phyloP scores from a whole-genome alignment of 2,113 vertebrate species.

The Strix aluco region DNA sequence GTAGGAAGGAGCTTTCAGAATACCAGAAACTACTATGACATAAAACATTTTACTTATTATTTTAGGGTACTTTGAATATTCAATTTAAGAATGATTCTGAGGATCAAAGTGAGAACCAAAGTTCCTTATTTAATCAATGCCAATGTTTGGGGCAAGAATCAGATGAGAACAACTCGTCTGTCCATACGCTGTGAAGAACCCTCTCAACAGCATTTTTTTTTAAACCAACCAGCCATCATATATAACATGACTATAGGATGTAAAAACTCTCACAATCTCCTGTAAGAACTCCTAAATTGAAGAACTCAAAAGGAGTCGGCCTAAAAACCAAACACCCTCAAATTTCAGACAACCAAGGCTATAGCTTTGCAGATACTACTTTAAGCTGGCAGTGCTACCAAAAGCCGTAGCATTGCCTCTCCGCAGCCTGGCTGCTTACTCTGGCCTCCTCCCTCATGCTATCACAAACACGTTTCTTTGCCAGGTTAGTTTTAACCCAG shows the following conservation, averaged over 20 bases:
- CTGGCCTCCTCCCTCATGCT: constrained; percentile 13
- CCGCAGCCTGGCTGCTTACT: not conserved
- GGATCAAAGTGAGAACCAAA: not conserved
- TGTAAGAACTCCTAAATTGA: not conserved
- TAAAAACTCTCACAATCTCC: not conserved
- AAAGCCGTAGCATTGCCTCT: not conserved
- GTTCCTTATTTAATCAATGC: not conserved
- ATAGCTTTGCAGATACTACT: rapidly evolving
- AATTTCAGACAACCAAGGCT: not conserved
- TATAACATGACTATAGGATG: not conserved
- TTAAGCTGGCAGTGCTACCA: not conserved
- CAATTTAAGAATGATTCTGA: not conserved
- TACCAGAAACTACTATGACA: not conserved
- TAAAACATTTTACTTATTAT: not conserved
- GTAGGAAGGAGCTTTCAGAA: constrained; percentile 4
- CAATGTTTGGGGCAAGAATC: not conserved
- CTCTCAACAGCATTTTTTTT: not conserved
- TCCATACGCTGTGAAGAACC: not conserved
- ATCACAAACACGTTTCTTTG: constrained; percentile 43
- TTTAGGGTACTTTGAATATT: not conserved
- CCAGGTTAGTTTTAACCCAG: constrained; percentile 26
- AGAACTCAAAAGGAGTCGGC: not conserved
- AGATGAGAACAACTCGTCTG: not conserved
- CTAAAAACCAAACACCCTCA: not conserved
- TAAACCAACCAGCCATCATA: not conserved